phyloP scores from a whole-genome alignment of 2,888 invertebrate species.

The Mayetiola destructor region DNA sequence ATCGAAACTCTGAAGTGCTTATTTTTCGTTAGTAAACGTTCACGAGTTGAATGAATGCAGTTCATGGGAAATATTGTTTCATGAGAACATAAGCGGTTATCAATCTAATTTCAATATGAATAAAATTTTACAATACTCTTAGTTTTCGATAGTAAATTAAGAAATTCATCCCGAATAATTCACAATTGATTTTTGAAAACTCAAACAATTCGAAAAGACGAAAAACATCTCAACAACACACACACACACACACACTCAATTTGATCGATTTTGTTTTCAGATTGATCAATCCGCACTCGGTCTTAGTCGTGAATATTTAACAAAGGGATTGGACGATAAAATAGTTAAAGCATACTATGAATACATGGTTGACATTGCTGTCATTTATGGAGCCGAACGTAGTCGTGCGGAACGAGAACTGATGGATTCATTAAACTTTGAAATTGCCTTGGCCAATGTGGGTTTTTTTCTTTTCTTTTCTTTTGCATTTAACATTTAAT shows the following conservation, averaged over 20 bases:
- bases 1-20: too few relatives aligned
- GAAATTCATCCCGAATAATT: too few relatives aligned
- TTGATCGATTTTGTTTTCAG: constrained; percentile 35
- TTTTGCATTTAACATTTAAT: neutral
- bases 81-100: too few relatives aligned
- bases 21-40: too few relatives aligned
- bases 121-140: too few relatives aligned
- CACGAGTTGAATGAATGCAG: too few relatives aligned
- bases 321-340: constrained; percentile 68
- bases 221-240: too few relatives aligned
- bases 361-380: constrained; percentile 79
- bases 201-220: too few relatives aligned
- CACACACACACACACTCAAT: neutral
- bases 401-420: constrained; percentile 54
- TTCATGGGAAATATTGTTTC: too few relatives aligned
- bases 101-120: too few relatives aligned
- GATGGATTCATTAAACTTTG: constrained; percentile 67
- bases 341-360: constrained; percentile 73
- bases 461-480: constrained; percentile 31
- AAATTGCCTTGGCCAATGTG: constrained; percentile 83
- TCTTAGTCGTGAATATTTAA: constrained; percentile 68
- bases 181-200: too few relatives aligned
- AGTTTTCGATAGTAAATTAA: too few relatives aligned
- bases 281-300: constrained; percentile 78
- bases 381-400: constrained; percentile 67